phyloP scores from a whole-genome alignment of 2,113 vertebrate genomes.

The Cacatua alba region DNA sequence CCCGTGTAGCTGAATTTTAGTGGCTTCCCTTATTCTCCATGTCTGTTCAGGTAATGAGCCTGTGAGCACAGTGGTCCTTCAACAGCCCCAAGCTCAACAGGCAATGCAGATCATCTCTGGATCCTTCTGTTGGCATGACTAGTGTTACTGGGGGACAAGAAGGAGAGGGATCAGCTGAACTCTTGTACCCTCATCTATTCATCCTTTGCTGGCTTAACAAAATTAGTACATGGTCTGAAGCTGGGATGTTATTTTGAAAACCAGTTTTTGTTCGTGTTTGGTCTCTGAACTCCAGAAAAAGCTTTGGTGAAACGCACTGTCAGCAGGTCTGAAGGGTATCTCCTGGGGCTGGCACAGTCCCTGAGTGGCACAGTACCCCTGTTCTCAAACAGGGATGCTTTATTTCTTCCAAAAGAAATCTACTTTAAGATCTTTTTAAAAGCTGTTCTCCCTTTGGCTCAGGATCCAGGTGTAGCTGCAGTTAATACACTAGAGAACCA shows the following conservation, averaged over 20 bases:
- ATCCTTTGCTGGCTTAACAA: neutral
- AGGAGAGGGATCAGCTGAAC: neutral
- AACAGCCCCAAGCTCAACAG: fast-evolving
- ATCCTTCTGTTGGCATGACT: neutral
- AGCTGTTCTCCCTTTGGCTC: neutral
- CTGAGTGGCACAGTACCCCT: fast-evolving
- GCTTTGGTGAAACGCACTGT: neutral
- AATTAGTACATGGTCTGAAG: neutral
- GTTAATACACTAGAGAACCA: neutral
- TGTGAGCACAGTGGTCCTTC: neutral
- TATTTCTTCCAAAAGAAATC: neutral
- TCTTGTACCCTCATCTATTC: neutral
- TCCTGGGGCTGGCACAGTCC: neutral
- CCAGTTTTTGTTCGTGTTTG: neutral
- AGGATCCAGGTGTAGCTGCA: neutral
- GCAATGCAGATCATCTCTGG: neutral
- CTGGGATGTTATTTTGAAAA: neutral
- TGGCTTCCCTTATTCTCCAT: neutral
- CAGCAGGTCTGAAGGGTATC: neutral
- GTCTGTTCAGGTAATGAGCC: neutral
- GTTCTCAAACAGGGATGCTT: neutral
- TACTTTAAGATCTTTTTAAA: neutral
- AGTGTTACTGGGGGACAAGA: neutral
- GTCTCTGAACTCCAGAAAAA: neutral
- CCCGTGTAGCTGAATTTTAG: neutral